Conservation (phyloP, 2,113 vertebrate species). For the Prionailurus bengalensis region DNA sequence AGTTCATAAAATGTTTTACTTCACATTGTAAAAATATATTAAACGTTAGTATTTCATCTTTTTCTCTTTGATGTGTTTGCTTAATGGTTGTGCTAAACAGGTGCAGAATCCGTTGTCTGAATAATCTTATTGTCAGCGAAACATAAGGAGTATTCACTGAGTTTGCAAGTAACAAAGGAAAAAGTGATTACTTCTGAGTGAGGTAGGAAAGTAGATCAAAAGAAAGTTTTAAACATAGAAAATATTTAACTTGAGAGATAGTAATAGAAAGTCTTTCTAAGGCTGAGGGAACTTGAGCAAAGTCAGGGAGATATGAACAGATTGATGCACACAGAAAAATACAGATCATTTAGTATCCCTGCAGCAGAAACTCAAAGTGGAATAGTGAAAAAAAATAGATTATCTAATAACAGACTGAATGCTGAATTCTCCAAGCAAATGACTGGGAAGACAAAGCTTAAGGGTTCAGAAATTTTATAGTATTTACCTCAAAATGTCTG, state of each 20-base stretch:
- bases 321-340: not conserved
- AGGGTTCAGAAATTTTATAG: not conserved
- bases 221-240: conserved; percentile 6
- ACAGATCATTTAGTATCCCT: conserved; percentile 24
- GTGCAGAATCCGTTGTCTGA: conserved; percentile 37
- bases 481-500: not conserved
- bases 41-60: not conserved
- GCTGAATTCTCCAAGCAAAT: not conserved
- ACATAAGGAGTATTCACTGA: not conserved
- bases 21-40: conserved; percentile 27
- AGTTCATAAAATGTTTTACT: not conserved
- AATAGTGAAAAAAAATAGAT: conserved; percentile 36
- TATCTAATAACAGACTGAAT: conserved; percentile 2
- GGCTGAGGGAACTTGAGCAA: not conserved
- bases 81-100: not conserved
- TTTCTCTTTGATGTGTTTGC: not conserved
- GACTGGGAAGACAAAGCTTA: not conserved
- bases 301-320: conserved; percentile 10
- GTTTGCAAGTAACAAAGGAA: not conserved
- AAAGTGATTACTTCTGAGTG: conserved; percentile 41
- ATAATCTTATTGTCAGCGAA: conserved; percentile 45
- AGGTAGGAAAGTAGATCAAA: not conserved
- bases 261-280: conserved; percentile 5
- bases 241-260: conserved; percentile 57
- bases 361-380: not conserved